Evolutionary conservation across 2,113 vertebrate genomes (phyloP).

Genomic region (Micronycteris hirsuta): DNA sequence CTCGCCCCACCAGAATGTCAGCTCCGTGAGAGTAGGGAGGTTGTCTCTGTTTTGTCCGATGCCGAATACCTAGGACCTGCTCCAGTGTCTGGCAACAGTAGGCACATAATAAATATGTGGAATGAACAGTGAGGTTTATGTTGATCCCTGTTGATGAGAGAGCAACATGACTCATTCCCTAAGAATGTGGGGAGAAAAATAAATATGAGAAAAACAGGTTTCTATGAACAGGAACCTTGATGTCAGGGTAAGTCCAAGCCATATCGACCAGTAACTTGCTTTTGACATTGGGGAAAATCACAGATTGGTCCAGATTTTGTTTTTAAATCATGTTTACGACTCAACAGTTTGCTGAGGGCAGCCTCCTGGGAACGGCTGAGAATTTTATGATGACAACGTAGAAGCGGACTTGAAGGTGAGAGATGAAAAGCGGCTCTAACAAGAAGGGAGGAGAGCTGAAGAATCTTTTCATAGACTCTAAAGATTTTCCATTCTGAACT

Average conservation of each 20-base stretch:
- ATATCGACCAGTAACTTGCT: background rate
- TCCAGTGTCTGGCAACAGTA: background rate
- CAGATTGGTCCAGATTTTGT: background rate
- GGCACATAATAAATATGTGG: background rate
- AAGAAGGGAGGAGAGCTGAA: constrained; percentile 3
- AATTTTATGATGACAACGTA: background rate
- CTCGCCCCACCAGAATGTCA: background rate
- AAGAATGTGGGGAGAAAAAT: background rate
- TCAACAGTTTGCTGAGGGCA: background rate
- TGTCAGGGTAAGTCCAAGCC: background rate
- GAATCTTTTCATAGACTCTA: constrained; percentile 41
- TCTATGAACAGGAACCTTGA: background rate
- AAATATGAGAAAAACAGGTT: background rate
- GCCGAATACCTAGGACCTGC: background rate
- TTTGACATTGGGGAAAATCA: background rate
- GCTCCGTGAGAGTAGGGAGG: background rate
- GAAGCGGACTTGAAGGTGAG: background rate
- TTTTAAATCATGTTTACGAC: background rate
- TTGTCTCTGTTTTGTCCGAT: background rate
- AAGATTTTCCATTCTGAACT: constrained; percentile 54
- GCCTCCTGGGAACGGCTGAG: background rate
- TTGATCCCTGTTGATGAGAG: background rate
- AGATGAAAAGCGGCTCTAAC: background rate
- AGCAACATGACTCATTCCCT: background rate
- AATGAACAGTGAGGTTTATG: background rate